Evolutionary conservation across 2,797 vertebrate species (phyloP).

Genomic region (Taenioides sp.): DNA sequence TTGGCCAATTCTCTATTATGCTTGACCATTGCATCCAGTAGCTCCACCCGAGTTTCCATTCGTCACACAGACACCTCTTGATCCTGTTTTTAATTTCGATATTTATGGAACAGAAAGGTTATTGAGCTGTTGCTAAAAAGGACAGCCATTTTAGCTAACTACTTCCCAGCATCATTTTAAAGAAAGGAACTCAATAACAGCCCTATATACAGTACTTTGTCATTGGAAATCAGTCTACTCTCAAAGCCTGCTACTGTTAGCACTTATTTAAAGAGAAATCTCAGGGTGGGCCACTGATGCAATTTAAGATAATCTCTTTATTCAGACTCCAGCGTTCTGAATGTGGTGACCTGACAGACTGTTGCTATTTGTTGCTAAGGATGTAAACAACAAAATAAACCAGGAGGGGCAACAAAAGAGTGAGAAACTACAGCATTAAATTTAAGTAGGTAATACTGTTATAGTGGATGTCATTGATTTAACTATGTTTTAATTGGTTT

Average conservation of each 20-base stretch:
- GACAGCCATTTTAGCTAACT: conserved; percentile 55
- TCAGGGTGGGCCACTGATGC: conserved; percentile 25
- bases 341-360: neutral
- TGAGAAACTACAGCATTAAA: neutral
- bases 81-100: conserved; percentile 51
- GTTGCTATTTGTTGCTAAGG: conserved; percentile 10
- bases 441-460: too few species aligned
- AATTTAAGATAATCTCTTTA: conserved; percentile 25
- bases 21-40: conserved; percentile 53
- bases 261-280: conserved; percentile 28
- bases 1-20: conserved; percentile 59
- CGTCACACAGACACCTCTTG: conserved; percentile 37
- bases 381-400: conserved; percentile 5
- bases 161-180: conserved; percentile 48
- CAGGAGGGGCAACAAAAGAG: neutral
- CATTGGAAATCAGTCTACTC: conserved; percentile 32
- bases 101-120: conserved; percentile 70
- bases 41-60: conserved; percentile 36
- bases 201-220: conserved; percentile 40
- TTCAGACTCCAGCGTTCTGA: conserved; percentile 27
- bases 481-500: too few species aligned
- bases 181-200: conserved; percentile 64
- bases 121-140: conserved; percentile 56
- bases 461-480: too few species aligned
- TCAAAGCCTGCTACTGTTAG: conserved; percentile 55